phyloP scores from a whole-genome alignment of 2,797 vertebrate genomes.

The Bradypodion pumilum region DNA sequence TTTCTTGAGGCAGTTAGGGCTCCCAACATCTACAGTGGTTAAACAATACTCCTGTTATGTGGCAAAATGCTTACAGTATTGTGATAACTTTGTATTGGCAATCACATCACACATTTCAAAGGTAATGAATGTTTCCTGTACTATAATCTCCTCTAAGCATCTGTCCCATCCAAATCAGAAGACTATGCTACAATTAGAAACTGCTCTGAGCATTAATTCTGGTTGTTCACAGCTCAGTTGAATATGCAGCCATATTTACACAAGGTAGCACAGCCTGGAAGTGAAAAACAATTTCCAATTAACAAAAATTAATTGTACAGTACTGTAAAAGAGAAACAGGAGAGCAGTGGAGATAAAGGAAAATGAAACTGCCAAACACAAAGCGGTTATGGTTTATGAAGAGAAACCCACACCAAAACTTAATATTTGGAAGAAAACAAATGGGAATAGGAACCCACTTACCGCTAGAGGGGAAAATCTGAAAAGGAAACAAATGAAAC shows the following conservation, averaged over 20 bases:
- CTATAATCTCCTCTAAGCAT: conserved; percentile 4
- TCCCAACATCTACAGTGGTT: neutral
- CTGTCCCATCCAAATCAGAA: neutral
- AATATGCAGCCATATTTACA: conserved; percentile 41
- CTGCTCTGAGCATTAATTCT: conserved; percentile 38
- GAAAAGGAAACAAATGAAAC: conserved; percentile 45
- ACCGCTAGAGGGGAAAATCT: conserved; percentile 24
- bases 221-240: conserved; percentile 24
- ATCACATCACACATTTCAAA: neutral
- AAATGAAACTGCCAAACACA: conserved; percentile 31
- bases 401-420: conserved; percentile 24
- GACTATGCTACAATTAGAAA: conserved; percentile 22
- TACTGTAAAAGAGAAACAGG: conserved; percentile 30
- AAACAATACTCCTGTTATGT: neutral
- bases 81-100: neutral
- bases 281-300: conserved; percentile 55
- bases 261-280: conserved; percentile 45
- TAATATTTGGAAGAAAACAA: conserved; percentile 38
- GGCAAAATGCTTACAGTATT: neutral
- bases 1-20: neutral
- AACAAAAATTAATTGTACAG: conserved; percentile 51
- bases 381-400: conserved; percentile 19
- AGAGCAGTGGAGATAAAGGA: conserved; percentile 43
- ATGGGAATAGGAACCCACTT: conserved; percentile 7
- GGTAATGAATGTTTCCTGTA: neutral